phyloP scores from a whole-genome alignment of 2,113 vertebrate species.

The Archocentrus centrarchus region DNA sequence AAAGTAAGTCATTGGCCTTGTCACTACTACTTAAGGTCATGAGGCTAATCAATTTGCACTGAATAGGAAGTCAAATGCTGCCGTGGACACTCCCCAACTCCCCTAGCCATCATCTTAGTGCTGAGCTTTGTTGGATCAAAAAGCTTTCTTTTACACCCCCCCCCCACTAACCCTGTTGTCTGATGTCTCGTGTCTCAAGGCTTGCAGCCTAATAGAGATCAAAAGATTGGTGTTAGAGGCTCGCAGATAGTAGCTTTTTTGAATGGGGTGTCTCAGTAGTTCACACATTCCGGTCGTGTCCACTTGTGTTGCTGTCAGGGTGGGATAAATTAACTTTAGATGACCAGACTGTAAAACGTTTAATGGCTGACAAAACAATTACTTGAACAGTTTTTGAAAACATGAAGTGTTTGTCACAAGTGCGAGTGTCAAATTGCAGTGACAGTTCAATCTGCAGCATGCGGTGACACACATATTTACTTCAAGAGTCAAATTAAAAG shows the following conservation, averaged over 20 bases:
- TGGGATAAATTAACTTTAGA: constrained; percentile 31
- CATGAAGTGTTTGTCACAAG: background rate
- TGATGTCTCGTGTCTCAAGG: constrained; percentile 62
- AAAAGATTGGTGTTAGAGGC: constrained; percentile 60
- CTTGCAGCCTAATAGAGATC: constrained; percentile 68
- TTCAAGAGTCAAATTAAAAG: constrained; percentile 8
- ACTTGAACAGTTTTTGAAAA: background rate
- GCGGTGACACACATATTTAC: background rate
- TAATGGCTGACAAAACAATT: constrained; percentile 35
- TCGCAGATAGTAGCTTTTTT: constrained; percentile 46
- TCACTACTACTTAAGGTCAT: constrained; percentile 61
- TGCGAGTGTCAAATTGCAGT: background rate
- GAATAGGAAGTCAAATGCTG: constrained; percentile 54
- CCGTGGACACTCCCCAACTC: constrained; percentile 35
- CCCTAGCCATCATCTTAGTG: constrained; percentile 40
- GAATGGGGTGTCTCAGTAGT: constrained; percentile 23
- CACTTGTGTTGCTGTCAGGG: background rate
- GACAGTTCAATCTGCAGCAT: background rate
- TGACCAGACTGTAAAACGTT: constrained; percentile 29
- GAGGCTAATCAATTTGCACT: constrained; percentile 67
- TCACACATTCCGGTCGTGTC: constrained; percentile 8
- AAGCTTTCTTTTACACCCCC: constrained; percentile 52
- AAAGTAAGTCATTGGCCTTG: constrained; percentile 62
- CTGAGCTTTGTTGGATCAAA: constrained; percentile 64
- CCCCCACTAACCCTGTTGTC: constrained; percentile 43